Base-by-base conservation (phyloP, 2,797 vertebrate species). In the Graptemys geographica region DNA sequence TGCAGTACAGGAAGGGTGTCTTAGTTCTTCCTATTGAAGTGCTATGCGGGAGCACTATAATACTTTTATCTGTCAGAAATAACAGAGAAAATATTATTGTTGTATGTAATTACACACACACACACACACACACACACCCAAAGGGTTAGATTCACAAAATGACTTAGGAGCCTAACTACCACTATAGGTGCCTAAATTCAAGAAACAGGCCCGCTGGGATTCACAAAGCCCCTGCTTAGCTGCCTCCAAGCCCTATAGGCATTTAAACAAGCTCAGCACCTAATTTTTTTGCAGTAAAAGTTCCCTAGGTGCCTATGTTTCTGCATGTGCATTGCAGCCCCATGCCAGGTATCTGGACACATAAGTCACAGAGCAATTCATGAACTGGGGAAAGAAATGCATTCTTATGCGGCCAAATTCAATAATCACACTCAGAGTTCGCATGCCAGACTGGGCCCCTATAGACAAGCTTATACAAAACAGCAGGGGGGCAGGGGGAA, bases 81-180 rank as follows among this genome's bases (percentile, higher is more conserved):
- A 4, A 81, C 81, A 95, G 93, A 44, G 94, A 94, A 55, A 96
- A 88, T 94, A 94, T 94, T 95, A 52, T 93, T 96, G 33, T 89
- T 82, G 59, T 69, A 86, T 51, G 56, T 81, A 88, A 83, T 11
- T 31, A 83, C 53, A 31, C 27, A 83, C 53, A 31, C 27, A 80
- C 31, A 33, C 62, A n/a, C 53, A 31, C 27, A 83, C 53, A 31
- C 62, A 5, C 21, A 23, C 19, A 11, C 9, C 9, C 69, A 21
- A 72, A 72, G 19, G 21, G 69, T 9, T 72, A 72, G 69, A 37
- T 25, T 72, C 69, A 72, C 65, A 72, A 41, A 41, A 72, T 25
- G 37, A 72, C 19, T 41, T 23, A 72, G 69, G 21, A 72, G n/a
- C 69, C 65, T 21, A n/a, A 57, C 62, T 72, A 37, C 18, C 65